These are phyloP conservation scores for Lordiphosa fenestrarum DNA, from an alignment of 2,888 invertebrate species.

Conservation along the genomic window DNA sequence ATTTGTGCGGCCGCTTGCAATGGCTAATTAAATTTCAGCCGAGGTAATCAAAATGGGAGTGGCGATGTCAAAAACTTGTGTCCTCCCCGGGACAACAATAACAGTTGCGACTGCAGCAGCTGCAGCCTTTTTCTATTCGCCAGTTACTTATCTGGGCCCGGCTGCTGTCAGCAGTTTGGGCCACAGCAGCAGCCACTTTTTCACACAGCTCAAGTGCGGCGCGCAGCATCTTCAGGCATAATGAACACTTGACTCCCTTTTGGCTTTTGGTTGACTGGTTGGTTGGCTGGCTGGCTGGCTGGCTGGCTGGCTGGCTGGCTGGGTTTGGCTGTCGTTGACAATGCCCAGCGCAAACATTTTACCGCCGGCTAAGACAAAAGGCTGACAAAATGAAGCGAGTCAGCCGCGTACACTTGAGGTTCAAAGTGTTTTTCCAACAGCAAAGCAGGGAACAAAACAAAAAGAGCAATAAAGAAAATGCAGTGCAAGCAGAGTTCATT, in stretches of 20 bases:
- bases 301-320: conserved; percentile 5
- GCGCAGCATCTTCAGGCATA: conserved; percentile 39
- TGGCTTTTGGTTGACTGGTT: conserved; percentile 39
- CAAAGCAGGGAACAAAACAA: conserved; percentile 27
- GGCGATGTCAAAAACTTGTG: conserved; percentile 13
- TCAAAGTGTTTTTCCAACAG: conserved; percentile 38
- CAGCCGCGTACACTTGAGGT: conserved; percentile 25
- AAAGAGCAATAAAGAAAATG: conserved; percentile 23
- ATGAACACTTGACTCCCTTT: conserved; percentile 59
- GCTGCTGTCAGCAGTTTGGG: conserved; percentile 29
- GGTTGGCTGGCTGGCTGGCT: too few species aligned
- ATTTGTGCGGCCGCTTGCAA: conserved; percentile 27
- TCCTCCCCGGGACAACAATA: conserved; percentile 18
- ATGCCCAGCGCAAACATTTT: conserved; percentile 35
- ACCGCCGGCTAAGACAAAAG: conserved; percentile 47
- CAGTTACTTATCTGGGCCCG: conserved; percentile 3
- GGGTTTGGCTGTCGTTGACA: conserved; percentile 25
- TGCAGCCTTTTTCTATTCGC: conserved; percentile 23
- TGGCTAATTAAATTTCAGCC: conserved; percentile 42
- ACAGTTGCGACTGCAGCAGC: conserved; percentile 14
- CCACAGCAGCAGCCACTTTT: conserved; percentile 32
- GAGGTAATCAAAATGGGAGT: conserved; percentile 36
- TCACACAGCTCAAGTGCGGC: conserved; percentile 41
- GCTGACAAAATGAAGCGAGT: conserved; percentile 41
- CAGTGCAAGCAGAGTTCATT: conserved; percentile 6